phyloP scores from a whole-genome alignment of 2,113 vertebrate species.

The Ctenomys sociabilis region DNA sequence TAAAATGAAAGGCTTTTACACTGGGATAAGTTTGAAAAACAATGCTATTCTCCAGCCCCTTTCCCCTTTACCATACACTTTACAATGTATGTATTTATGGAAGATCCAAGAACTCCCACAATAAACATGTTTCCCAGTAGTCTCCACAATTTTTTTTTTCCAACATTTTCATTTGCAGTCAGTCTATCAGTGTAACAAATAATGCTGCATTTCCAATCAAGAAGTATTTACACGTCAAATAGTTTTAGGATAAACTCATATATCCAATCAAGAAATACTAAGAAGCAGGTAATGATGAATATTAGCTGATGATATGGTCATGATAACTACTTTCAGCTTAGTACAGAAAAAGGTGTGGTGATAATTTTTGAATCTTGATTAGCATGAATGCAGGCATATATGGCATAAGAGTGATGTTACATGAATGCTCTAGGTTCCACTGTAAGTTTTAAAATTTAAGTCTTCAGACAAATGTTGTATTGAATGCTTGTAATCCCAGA shows the following conservation, averaged over 20 bases:
- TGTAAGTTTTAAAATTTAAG: background rate
- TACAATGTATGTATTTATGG: background rate
- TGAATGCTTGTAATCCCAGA: background rate
- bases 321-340: background rate
- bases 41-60: background rate
- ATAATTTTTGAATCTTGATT: background rate
- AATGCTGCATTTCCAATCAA: background rate
- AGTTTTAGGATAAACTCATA: background rate
- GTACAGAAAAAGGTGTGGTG: too few relatives aligned
- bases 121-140: background rate
- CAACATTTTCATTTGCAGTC: slow-evolving; percentile 4
- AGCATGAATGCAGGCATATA: background rate
- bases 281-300: background rate
- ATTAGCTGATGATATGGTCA: background rate
- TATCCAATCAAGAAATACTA: background rate
- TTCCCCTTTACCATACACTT: background rate
- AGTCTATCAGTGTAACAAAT: background rate
- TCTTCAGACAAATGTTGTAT: background rate
- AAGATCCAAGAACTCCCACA: background rate
- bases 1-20: background rate
- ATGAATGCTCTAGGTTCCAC: background rate
- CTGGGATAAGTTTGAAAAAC: slow-evolving; percentile 2
- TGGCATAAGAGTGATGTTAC: background rate
- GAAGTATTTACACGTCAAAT: background rate
- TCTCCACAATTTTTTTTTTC: slow-evolving; percentile 33